A percentile compares a stretch with the other conserved stretches of the same genome.
Evolutionary conservation across 2,888 invertebrate species (phyloP).

Genomic region (Pegoplata infirma): DNA sequence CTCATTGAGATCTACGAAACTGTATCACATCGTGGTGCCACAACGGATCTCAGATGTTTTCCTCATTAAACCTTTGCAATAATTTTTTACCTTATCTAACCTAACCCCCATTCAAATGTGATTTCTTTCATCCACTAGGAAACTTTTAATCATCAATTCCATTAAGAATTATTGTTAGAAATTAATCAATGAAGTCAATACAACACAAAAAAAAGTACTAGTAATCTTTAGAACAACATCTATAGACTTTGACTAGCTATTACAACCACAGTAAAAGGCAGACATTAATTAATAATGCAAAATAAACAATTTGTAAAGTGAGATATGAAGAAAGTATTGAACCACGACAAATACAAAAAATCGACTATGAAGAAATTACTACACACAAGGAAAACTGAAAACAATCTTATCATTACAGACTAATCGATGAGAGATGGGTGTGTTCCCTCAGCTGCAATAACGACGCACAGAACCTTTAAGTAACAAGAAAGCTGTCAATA

Average conservation of each 20-base stretch:
- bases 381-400: conserved; percentile 36
- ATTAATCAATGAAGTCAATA: conserved; percentile 48
- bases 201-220: neutral
- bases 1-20: too few relatives aligned
- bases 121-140: too few relatives aligned
- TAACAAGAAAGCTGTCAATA: neutral
- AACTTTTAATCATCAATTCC: conserved; percentile 21
- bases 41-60: too few relatives aligned
- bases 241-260: too few relatives aligned
- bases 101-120: too few relatives aligned
- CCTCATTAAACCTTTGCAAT: too few relatives aligned
- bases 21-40: too few relatives aligned
- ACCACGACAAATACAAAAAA: neutral
- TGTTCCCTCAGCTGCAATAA: conserved; percentile 31
- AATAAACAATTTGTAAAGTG: conserved; percentile 5
- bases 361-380: conserved; percentile 12
- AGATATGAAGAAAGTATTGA: conserved; percentile 3
- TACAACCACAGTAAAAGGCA: neutral
- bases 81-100: too few relatives aligned
- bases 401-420: conserved; percentile 49
- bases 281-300: conserved; percentile 41
- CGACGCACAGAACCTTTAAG: neutral
- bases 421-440: conserved; percentile 60
- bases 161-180: conserved; percentile 31
- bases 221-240: neutral